Conservation (phyloP, 2,113 vertebrate species). For the Zingel zingel region DNA sequence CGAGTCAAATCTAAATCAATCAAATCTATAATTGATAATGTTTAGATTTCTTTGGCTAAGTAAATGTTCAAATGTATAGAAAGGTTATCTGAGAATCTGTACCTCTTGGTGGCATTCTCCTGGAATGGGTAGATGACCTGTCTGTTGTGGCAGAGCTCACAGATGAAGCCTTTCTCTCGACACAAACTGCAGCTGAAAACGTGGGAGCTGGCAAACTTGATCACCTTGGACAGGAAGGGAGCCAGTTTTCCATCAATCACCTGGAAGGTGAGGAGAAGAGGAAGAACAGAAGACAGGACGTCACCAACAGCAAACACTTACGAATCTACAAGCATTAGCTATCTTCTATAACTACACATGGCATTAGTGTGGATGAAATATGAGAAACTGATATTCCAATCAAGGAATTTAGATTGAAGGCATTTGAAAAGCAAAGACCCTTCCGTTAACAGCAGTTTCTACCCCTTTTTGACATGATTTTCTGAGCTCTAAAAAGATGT, state of each 20-base stretch:
- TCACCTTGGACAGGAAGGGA: slow-evolving; percentile 96
- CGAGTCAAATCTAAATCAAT: background rate
- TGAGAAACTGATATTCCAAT: background rate
- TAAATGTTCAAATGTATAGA: background rate
- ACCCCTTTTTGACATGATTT: too few relatives aligned
- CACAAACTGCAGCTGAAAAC: slow-evolving; percentile 98
- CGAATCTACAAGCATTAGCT: too few relatives aligned
- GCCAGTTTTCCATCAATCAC: slow-evolving; percentile 97
- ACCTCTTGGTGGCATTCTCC: slow-evolving; percentile 95
- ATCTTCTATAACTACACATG: too few relatives aligned
- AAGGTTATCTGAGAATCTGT: slow-evolving; percentile 9
- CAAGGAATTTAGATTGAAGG: background rate
- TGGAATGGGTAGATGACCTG: slow-evolving; percentile 99
- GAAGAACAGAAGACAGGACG: background rate
- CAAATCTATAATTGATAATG: background rate
- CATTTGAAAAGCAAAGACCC: background rate
- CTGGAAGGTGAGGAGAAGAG: slow-evolving; percentile 74
- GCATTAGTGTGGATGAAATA: slow-evolving; percentile 6
- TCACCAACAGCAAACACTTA: background rate
- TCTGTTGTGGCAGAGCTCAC: slow-evolving; percentile 95
- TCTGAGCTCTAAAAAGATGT: too few relatives aligned
- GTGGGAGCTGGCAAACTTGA: slow-evolving; percentile 97
- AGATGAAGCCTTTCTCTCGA: slow-evolving; percentile 98
- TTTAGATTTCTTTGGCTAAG: background rate
- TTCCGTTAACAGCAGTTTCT: background rate